These are phyloP conservation scores for Actenoides hombroni DNA, from an alignment of 2,113 vertebrate genomes.

Conservation along the genomic window DNA sequence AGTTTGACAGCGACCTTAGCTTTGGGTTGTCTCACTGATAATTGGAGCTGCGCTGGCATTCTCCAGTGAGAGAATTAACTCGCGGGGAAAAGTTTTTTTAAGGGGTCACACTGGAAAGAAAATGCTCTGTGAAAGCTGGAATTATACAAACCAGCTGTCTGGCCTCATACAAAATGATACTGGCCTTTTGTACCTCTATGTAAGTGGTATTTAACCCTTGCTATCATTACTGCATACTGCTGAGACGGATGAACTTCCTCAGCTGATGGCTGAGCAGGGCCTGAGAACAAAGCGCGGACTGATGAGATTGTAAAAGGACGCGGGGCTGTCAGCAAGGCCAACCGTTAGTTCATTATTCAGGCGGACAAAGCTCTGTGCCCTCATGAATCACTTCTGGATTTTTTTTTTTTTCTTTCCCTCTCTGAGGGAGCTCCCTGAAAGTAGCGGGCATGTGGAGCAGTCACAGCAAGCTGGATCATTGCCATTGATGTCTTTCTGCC, in stretches of 20 bases:
- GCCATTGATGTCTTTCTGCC: not conserved
- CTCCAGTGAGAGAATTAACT: not conserved
- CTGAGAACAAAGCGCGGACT: constrained; percentile 28
- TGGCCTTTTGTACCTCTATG: constrained; percentile 42
- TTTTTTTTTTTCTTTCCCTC: not conserved
- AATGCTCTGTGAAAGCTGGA: not conserved
- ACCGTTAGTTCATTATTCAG: constrained; percentile 60
- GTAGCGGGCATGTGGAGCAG: not conserved
- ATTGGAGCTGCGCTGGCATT: not conserved
- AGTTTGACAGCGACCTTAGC: not conserved
- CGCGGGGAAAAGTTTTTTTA: not conserved
- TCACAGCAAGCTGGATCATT: not conserved
- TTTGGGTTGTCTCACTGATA: not conserved
- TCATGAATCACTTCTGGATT: not conserved
- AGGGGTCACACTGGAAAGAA: not conserved
- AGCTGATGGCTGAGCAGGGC: constrained; percentile 46
- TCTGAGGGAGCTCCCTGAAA: not conserved
- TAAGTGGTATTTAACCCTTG: constrained; percentile 58
- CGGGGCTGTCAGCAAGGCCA: constrained; percentile 42
- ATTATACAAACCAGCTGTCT: constrained; percentile 56
- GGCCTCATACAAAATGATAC: constrained; percentile 39
- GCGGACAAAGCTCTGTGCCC: constrained; percentile 40
- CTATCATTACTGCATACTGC: not conserved
- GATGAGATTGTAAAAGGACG: constrained; percentile 16
- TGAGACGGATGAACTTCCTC: constrained; percentile 26